Evolutionary conservation across 2,797 vertebrate genomes (phyloP).

Genomic region (Gobionotothen gibberifrons): DNA sequence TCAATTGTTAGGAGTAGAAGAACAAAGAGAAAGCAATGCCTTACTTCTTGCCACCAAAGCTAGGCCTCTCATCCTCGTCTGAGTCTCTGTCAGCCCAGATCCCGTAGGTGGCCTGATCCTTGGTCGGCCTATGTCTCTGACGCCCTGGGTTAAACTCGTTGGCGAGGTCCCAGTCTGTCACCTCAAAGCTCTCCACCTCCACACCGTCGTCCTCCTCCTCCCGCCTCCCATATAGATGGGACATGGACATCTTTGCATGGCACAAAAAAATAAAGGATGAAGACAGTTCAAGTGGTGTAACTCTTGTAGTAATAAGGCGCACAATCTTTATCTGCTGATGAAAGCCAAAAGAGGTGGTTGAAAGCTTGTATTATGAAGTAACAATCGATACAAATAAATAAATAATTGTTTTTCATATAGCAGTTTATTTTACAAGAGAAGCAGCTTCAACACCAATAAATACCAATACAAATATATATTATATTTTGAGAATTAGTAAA

Average conservation of each 20-base stretch:
- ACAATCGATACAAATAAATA: too few species aligned
- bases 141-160: slow-evolving; percentile 98
- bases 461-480: too few species aligned
- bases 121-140: slow-evolving; percentile 91
- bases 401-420: too few species aligned
- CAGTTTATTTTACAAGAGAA: too few species aligned
- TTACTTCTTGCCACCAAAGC: slow-evolving; percentile 95
- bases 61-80: slow-evolving; percentile 94
- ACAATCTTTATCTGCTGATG: neutral
- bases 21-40: slow-evolving; percentile 5
- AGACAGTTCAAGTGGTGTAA: neutral
- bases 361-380: neutral
- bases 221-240: slow-evolving; percentile 92
- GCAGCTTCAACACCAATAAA: too few species aligned
- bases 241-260: slow-evolving; percentile 90
- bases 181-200: slow-evolving; percentile 95
- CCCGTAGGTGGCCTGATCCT: slow-evolving; percentile 96
- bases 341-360: neutral
- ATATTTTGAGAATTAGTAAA: too few species aligned
- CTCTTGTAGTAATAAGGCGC: accelerated
- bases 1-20: neutral
- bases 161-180: slow-evolving; percentile 97
- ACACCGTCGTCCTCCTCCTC: slow-evolving; percentile 92
- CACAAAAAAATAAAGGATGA: slow-evolving; percentile 3
- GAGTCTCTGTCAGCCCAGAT: slow-evolving; percentile 97